These are phyloP conservation scores for Polypterus senegalus DNA, from an alignment of 2,113 vertebrate genomes.

Conservation along the genomic window DNA sequence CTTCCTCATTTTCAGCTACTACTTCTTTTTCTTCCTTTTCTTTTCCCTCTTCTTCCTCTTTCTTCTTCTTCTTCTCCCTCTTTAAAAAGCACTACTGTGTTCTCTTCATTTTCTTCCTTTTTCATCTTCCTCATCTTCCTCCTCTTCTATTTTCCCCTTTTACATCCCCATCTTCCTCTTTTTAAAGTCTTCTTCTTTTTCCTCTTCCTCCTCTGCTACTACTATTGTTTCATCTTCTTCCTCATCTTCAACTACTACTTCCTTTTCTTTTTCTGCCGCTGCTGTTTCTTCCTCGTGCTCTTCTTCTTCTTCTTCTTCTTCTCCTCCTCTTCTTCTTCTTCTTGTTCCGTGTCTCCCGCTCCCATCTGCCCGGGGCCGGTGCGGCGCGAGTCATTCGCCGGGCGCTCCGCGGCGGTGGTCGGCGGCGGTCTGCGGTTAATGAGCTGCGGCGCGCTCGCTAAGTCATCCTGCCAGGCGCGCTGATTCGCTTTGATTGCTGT, in stretches of 20 bases:
- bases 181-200: too few relatives aligned
- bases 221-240: too few relatives aligned
- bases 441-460: slow-evolving; percentile 51
- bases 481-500: slow-evolving; percentile 60
- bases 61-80: too few relatives aligned
- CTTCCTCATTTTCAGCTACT: too few relatives aligned
- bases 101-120: too few relatives aligned
- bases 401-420: slow-evolving; percentile 36
- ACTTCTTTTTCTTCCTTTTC: neutral
- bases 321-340: neutral
- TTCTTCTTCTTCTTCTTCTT: neutral
- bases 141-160: too few relatives aligned
- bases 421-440: slow-evolving; percentile 54
- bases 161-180: too few relatives aligned
- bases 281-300: slow-evolving; percentile 15
- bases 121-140: too few relatives aligned
- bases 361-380: slow-evolving; percentile 27
- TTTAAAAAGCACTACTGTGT: too few relatives aligned
- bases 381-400: slow-evolving; percentile 56
- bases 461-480: slow-evolving; percentile 58
- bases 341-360: neutral
- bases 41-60: too few relatives aligned
- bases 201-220: too few relatives aligned
- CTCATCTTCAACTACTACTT: too few relatives aligned
- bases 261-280: neutral